Base-by-base conservation (phyloP, 2,797 vertebrate species). In the Perodicticus potto region DNA sequence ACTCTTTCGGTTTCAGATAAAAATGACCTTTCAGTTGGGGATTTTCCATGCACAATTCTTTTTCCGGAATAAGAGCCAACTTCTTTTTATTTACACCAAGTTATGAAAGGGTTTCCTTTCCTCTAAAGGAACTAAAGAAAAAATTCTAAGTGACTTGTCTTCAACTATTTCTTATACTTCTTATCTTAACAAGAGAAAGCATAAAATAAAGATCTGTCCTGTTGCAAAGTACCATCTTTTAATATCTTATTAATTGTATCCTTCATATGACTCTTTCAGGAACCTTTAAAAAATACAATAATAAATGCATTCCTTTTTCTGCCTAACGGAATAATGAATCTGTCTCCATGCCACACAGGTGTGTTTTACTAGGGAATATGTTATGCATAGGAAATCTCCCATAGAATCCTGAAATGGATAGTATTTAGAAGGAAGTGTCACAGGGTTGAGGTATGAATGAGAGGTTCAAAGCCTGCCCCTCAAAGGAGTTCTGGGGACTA, bases 1-100 rank as follows among this genome's bases (percentile, higher is more conserved):
- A 93, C 70, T 87, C 97, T 93, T 97, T 96, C 7, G 34, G 65
- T 97, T 97, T 93, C 93, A 92, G 25, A 86, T 94, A 61, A 93
- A 97, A 93, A 23, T 91, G 95, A 97, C 92, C 93, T 95, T 97
- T 65, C 32, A 87, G 59, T 70, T 61, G 34, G 86, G 80, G 97
- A 17, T 95, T 98, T 98, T 97, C 81, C 96, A 96, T 14, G 32
- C 81, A 96, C 53, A 55, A 43, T 91, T 96, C 3, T 57, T 97
- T 97, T 98, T 95, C 77, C 17, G 32, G 90, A 96, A 72, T 80
- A 97, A 94, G 34, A 97, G 3, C 37, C 84, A 92, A 92, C 85
- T 40, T 43, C 96, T 98, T 97, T 84, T 67, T 70, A 96, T 40
- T 87, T 96, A 53, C 14, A 86, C 19, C 32, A 92, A 63, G 9